Evolutionary conservation across 2,113 vertebrate species (phyloP), one percentile per base, ranked within the genome.

Genomic region (Miniopterus natalensis): DNA sequence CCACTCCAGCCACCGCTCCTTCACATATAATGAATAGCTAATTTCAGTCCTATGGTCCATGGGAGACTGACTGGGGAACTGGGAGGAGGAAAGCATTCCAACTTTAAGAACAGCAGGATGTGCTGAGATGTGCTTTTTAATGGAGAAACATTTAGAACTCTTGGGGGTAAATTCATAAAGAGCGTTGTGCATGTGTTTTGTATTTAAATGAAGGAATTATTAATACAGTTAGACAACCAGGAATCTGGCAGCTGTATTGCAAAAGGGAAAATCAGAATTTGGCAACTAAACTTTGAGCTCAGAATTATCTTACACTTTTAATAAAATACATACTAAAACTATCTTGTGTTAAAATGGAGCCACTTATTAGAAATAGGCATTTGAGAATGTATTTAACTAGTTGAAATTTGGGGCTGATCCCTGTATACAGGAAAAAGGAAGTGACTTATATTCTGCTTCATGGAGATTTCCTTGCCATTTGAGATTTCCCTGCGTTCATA

Each of bases 1-100:
- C 97, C 90, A 70, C 92, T 97, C 87, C 88, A 20, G 96, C 96
- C 98, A 94, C 93, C 66, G 8, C 97, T 98, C 94, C 97, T 98
- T 98, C 98, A 95, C 96, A 91, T 97, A 96, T 98, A 98, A 98
- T 98, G 98, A 98, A 98, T 98, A 98, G 97, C 97, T 98, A 95
- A 98, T 99, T 98, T 98, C 91, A 97, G 95, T 87, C 96, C 3
- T 36, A 77, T 97, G 84, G 98, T 98, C 97, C 98, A 87, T 97
- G 92, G 97, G 98, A 97, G 97, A 98, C 98, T 0, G 0, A 88
- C 92, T 83, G 45, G 96, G 79, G 66, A 57, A 12, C 0, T 0
- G 47, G 91, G 92, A 97, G 66, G 95, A 66, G 57, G 96, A 90
- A 84, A 90, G 95, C 6, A 1, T 90, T 97, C 92, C 92, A 97